phyloP scores from a whole-genome alignment of 1,140 invertebrate genomes.

The Drosophila leontia region DNA sequence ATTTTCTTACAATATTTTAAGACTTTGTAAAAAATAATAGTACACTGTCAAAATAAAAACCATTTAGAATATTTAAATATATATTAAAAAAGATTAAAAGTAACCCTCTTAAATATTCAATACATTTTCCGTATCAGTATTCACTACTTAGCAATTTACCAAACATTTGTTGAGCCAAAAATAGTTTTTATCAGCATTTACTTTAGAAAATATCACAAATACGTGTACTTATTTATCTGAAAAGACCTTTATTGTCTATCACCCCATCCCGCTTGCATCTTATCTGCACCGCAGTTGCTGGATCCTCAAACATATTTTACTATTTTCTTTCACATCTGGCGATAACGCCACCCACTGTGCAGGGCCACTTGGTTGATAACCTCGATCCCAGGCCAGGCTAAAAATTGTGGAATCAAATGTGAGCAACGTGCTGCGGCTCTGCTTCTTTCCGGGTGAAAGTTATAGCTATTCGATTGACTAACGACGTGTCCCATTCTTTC shows the following conservation, averaged over 20 bases:
- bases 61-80: too few species aligned
- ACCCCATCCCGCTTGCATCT: not conserved
- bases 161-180: not conserved
- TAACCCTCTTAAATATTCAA: not conserved
- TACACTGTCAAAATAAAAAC: too few species aligned
- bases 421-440: constrained; percentile 14
- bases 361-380: constrained; percentile 50
- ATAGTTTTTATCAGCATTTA: not conserved
- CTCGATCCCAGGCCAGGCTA: constrained; percentile 30
- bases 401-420: constrained; percentile 23
- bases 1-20: not conserved
- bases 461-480: constrained; percentile 42
- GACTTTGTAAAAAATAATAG: not conserved
- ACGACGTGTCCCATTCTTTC: constrained; percentile 65
- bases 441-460: constrained; percentile 56
- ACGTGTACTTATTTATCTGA: not conserved
- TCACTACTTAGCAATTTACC: not conserved
- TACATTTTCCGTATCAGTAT: not conserved
- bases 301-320: not conserved
- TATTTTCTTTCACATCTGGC: not conserved
- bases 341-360: constrained; percentile 36
- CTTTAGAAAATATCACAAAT: not conserved
- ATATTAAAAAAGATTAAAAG: too few species aligned
- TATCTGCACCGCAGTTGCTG: not conserved
- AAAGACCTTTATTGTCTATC: constrained; percentile 8